phyloP scores from a whole-genome alignment of 2,113 vertebrate species.

The Anas platyrhynchos region DNA sequence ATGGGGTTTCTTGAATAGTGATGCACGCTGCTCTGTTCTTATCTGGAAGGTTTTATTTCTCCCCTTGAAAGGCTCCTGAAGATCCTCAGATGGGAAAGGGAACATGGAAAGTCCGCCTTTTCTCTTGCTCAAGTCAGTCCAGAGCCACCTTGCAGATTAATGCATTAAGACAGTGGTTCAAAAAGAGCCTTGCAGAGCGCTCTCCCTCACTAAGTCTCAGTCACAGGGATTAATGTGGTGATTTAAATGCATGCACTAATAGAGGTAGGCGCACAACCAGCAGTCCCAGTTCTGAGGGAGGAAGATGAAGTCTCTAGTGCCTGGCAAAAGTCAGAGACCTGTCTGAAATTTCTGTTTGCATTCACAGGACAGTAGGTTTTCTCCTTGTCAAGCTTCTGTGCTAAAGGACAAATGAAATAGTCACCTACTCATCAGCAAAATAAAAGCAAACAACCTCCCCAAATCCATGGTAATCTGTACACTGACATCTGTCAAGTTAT shows the following conservation, averaged over 20 bases:
- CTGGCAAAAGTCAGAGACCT: background rate
- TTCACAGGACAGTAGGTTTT: background rate
- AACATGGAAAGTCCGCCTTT: background rate
- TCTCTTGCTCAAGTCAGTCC: background rate
- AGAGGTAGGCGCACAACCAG: rapidly evolving
- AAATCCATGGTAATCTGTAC: background rate
- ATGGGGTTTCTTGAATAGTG: background rate
- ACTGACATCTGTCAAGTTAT: background rate
- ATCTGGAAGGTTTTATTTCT: background rate
- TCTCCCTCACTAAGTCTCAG: background rate
- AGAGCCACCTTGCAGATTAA: background rate
- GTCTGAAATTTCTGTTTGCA: background rate
- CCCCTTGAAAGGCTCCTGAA: background rate
- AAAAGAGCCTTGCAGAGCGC: background rate
- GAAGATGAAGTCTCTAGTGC: background rate
- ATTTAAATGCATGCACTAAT: background rate
- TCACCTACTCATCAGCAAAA: background rate
- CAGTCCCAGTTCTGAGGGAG: background rate
- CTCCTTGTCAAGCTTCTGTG: background rate
- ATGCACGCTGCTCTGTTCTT: rapidly evolving
- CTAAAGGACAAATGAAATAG: background rate
- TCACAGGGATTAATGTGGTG: background rate
- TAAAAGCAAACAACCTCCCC: background rate
- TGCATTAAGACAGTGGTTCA: background rate
- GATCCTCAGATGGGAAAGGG: background rate